Evolutionary conservation across 2,888 invertebrate genomes (phyloP).

Genomic region (Nycteola revayana): DNA sequence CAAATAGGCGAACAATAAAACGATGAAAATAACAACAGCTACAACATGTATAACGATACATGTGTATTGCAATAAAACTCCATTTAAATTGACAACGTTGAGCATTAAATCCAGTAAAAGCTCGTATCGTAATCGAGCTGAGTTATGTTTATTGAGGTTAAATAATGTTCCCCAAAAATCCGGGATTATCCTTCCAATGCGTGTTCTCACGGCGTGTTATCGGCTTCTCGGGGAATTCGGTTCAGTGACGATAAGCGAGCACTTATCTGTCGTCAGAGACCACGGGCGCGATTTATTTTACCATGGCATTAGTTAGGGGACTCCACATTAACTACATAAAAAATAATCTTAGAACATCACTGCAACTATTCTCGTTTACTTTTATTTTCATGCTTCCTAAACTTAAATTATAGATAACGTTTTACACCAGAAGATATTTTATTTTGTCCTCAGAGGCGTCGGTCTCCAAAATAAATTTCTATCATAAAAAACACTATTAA

Average conservation of each 20-base stretch:
- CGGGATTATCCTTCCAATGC: slow-evolving; percentile 48
- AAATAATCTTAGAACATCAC: neutral
- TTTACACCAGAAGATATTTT: no score
- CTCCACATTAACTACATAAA: slow-evolving; percentile 1
- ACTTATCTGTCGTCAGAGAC: slow-evolving; percentile 57
- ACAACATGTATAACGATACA: slow-evolving; percentile 12
- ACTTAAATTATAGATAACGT: slow-evolving; percentile 21
- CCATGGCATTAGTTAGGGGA: slow-evolving; percentile 30
- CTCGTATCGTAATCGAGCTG: slow-evolving; percentile 42
- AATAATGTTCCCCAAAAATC: slow-evolving; percentile 44
- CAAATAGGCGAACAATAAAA: slow-evolving; percentile 11
- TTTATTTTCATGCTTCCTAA: slow-evolving; percentile 27
- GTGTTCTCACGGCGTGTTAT: slow-evolving; percentile 68
- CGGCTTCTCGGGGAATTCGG: slow-evolving; percentile 53
- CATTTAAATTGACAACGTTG: slow-evolving; percentile 31
- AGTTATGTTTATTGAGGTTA: slow-evolving; percentile 42
- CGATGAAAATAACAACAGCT: slow-evolving; percentile 10
- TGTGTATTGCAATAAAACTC: slow-evolving; percentile 26
- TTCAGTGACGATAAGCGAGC: slow-evolving; percentile 60
- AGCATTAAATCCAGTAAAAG: slow-evolving; percentile 29
- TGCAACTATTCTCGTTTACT: slow-evolving; percentile 16
- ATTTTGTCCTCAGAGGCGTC: no score
- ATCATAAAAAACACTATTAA: slow-evolving; percentile 46
- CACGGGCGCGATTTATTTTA: slow-evolving; percentile 46
- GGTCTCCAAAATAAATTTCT: slow-evolving; percentile 21